Evolutionary conservation across 2,113 vertebrate species (phyloP).

Genomic region (human): DNA sequence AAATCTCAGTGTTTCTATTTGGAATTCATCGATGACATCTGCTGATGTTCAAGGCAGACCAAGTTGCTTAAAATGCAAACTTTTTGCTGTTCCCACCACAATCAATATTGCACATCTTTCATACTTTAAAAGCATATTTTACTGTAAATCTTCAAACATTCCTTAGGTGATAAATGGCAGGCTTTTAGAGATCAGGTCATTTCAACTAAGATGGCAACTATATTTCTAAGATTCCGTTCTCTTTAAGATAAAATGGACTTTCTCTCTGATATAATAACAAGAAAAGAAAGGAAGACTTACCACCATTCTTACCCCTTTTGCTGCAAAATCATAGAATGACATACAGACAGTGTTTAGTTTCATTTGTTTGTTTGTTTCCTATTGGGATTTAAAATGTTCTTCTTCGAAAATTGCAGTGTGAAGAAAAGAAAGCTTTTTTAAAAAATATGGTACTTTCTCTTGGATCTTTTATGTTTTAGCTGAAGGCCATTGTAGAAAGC

Average conservation of each 20-base stretch:
- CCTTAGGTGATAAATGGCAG: conserved; percentile 80
- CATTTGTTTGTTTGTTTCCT: not conserved
- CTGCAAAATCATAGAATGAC: not conserved
- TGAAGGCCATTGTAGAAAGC: not conserved
- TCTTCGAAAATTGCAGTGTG: not conserved
- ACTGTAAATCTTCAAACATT: conserved; percentile 84
- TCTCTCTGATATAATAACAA: conserved; percentile 36
- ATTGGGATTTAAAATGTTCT: not conserved
- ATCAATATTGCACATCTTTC: conserved; percentile 81
- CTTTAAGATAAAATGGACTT: conserved; percentile 66
- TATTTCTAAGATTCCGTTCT: conserved; percentile 70
- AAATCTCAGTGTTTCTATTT: conserved; percentile 78
- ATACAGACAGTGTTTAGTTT: not conserved
- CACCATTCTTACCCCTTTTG: not conserved
- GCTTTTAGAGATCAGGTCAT: conserved; percentile 74
- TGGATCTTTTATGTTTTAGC: not conserved
- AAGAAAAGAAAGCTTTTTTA: not conserved
- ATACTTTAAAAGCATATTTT: conserved; percentile 85
- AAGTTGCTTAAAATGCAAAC: conserved; percentile 81
- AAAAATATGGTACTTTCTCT: not conserved
- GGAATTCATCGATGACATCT: conserved; percentile 79
- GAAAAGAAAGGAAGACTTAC: not conserved
- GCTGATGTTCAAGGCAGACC: conserved; percentile 76
- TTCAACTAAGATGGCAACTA: conserved; percentile 64
- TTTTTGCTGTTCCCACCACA: conserved; percentile 78